phyloP scores from a whole-genome alignment of 2,113 vertebrate genomes.

The Gasterosteus nipponicus region DNA sequence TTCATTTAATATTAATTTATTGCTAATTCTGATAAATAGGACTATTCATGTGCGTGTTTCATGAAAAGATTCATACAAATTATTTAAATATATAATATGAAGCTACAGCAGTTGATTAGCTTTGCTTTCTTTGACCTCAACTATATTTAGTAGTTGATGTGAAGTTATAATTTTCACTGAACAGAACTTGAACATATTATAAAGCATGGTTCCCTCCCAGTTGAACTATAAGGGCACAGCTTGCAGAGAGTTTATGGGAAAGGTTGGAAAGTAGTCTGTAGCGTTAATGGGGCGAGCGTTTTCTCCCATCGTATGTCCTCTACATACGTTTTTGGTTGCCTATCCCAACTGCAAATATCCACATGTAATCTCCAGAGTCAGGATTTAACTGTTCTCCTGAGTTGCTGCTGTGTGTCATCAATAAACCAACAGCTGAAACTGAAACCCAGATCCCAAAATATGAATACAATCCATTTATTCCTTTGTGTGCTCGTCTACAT shows the following conservation, averaged over 20 bases:
- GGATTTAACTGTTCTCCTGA: not conserved
- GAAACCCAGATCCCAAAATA: not conserved
- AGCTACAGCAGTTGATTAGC: not conserved
- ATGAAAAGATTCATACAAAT: not conserved
- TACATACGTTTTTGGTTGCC: not conserved
- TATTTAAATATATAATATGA: not conserved
- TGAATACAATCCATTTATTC: not conserved
- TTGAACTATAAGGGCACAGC: not conserved
- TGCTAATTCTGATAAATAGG: slow-evolving; percentile 19
- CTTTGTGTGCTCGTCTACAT: not conserved
- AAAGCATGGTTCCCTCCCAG: not conserved
- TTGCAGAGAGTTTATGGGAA: not conserved
- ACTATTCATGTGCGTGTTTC: not conserved
- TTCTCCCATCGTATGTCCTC: not conserved
- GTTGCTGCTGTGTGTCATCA: not conserved
- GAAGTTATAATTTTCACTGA: not conserved
- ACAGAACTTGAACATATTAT: not conserved
- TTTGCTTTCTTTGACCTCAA: not conserved
- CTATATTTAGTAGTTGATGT: not conserved
- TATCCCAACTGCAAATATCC: not conserved
- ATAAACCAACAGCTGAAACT: not conserved
- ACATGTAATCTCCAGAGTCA: not conserved
- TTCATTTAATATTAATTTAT: slow-evolving; percentile 9
- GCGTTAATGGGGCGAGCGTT: not conserved
- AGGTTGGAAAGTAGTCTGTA: not conserved